phyloP scores from a whole-genome alignment of 1,140 invertebrate genomes.

The Probaryconus sp. region DNA sequence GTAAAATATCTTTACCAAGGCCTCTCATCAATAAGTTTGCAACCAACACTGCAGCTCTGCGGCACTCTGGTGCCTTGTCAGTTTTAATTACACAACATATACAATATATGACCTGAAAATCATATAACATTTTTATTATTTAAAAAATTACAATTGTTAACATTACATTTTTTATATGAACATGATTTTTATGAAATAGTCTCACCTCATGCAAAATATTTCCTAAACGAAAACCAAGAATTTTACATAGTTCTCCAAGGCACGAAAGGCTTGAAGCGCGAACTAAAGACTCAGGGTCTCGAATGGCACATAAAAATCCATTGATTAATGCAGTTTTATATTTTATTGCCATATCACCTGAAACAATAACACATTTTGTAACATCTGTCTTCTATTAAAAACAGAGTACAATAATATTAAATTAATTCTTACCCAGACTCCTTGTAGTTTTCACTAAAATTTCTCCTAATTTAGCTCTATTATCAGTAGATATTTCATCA shows the following conservation, averaged over 20 bases:
- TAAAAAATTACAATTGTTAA: conserved; percentile 9
- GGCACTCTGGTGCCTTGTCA: conserved; percentile 84
- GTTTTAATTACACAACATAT: conserved; percentile 83
- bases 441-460: conserved; percentile 86
- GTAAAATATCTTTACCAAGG: conserved; percentile 83
- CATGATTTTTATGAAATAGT: conserved; percentile 18
- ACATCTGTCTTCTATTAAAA: too few relatives aligned
- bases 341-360: conserved; percentile 85
- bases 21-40: conserved; percentile 85
- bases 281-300: conserved; percentile 86
- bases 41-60: conserved; percentile 88
- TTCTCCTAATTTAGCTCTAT: conserved; percentile 90
- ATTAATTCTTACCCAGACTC: conserved; percentile 80
- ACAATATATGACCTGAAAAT: conserved; percentile 84
- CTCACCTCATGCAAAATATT: conserved; percentile 85
- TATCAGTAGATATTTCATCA: conserved; percentile 79
- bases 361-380: conserved; percentile 59
- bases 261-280: conserved; percentile 90
- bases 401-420: neutral
- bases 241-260: conserved; percentile 88
- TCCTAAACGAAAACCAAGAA: conserved; percentile 86
- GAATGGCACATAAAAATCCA: conserved; percentile 83
- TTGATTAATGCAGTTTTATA: conserved; percentile 86
- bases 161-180: conserved; percentile 8
- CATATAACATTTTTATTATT: neutral